phyloP scores from a whole-genome alignment of 2,113 vertebrate genomes.

The Empidonax traillii region DNA sequence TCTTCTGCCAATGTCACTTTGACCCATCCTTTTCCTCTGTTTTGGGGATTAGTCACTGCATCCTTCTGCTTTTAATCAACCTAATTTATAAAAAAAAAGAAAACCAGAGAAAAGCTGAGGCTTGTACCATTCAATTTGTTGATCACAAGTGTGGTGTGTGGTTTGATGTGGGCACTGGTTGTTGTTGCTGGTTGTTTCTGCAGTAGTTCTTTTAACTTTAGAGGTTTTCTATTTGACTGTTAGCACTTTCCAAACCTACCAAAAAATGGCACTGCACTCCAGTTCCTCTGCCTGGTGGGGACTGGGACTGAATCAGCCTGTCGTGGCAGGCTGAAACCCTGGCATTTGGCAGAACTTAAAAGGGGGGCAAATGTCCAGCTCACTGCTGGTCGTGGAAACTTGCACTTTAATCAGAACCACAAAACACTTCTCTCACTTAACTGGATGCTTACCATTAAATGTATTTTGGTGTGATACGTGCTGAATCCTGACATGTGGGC shows the following conservation, averaged over 20 bases:
- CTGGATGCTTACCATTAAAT: neutral
- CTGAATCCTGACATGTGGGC: neutral
- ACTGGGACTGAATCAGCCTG: neutral
- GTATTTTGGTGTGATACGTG: neutral
- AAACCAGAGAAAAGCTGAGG: neutral
- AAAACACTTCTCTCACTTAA: neutral
- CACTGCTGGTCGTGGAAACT: neutral
- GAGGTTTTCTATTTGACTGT: neutral
- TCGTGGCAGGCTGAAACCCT: neutral
- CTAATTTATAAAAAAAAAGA: neutral
- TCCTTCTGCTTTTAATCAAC: neutral
- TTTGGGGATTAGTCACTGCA: neutral
- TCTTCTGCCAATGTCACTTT: neutral
- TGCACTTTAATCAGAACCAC: neutral
- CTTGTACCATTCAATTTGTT: neutral
- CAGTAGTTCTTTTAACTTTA: neutral
- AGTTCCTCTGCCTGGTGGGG: neutral
- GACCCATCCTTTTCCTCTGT: neutral
- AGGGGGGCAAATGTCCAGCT: neutral
- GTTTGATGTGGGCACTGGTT: neutral
- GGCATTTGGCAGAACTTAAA: neutral
- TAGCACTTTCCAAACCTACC: neutral
- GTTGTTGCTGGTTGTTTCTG: neutral
- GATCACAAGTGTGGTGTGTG: neutral
- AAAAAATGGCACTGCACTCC: neutral